Conservation (phyloP, 2,797 vertebrate genomes). For the Perodicticus potto region DNA sequence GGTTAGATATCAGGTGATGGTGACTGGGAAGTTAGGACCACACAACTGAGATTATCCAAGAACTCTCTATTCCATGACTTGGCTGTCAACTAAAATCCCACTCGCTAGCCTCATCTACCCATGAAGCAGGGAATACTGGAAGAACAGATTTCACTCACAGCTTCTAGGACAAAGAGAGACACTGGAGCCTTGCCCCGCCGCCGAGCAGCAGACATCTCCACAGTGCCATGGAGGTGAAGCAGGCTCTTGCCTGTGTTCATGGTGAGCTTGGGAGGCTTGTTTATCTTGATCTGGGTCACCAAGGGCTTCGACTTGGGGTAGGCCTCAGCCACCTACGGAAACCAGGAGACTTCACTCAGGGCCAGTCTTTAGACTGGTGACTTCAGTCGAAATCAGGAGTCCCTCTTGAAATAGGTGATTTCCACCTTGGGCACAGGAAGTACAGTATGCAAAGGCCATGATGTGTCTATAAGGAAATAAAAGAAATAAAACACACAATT, state of each 20-base stretch:
- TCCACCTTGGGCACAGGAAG: not conserved
- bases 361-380: not conserved
- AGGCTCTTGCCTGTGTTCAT: conserved; percentile 67
- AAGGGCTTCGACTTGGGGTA: conserved; percentile 72
- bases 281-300: conserved; percentile 69
- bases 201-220: conserved; percentile 62
- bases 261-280: conserved; percentile 73
- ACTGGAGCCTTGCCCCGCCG: not conserved
- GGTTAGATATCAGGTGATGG: not conserved
- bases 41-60: not conserved
- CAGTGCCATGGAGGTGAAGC: conserved; percentile 75
- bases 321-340: conserved; percentile 65
- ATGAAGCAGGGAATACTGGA: not conserved
- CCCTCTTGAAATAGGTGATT: not conserved
- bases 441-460: not conserved
- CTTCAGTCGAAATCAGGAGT: not conserved
- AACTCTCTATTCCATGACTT: not conserved
- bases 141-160: conserved; percentile 75
- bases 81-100: not conserved
- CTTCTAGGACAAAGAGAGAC: conserved; percentile 79
- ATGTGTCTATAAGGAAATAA: not conserved
- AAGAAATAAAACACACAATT: not conserved
- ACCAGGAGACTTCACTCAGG: not conserved
- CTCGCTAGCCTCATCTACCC: not conserved
- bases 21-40: not conserved